Base-by-base conservation (phyloP, 2,888 invertebrate genomes). In the Neoascia interrupta region DNA sequence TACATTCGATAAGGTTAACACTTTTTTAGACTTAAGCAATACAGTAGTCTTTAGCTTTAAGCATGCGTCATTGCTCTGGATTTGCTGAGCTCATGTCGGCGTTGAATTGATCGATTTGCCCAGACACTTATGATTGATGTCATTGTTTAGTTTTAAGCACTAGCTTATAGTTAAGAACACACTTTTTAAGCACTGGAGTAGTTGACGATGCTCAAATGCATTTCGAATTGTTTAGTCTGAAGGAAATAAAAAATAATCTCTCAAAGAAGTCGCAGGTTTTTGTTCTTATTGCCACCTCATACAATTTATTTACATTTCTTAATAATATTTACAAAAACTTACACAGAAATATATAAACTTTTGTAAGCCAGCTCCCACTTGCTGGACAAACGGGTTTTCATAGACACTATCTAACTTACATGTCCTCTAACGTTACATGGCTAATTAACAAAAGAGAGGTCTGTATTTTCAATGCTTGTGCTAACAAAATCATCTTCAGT, bases 401-500 rank as follows among this genome's bases (percentile, higher is more conserved):
- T n/a, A n/a, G n/a, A n/a, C n/a, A n/a, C n/a, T n/a, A n/a, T n/a
- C n/a, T n/a, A n/a, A n/a, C n/a, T n/a, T n/a, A n/a, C n/a, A n/a
- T n/a, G n/a, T n/a, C n/a, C n/a, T n/a, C n/a, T n/a, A n/a, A n/a
- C n/a, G n/a, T n/a, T n/a, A n/a, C n/a, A n/a, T n/a, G n/a, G n/a
- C n/a, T n/a, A n/a, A n/a, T n/a, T n/a, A n/a, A n/a, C n/a, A n/a
- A n/a, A n/a, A n/a, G 66, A 34, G 15, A 76, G 58, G 18, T 66
- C 47, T 28, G 45, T 39, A 11, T 66, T 72, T 54, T 13, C 66
- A 15, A 76, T 47, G 31, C 28, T 43, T 23, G 43, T 19, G 41
- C 53, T 53, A 16, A 53, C 70, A 72, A 66, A 72, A 43, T 21
- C 31, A 41, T 72, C 79, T 79, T 72, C 79, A 79, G 79, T 79